Evolutionary conservation across 2,888 invertebrate species (phyloP), one percentile per base, ranked within the genome.

Genomic region (Aspidiotus rigidus): DNA sequence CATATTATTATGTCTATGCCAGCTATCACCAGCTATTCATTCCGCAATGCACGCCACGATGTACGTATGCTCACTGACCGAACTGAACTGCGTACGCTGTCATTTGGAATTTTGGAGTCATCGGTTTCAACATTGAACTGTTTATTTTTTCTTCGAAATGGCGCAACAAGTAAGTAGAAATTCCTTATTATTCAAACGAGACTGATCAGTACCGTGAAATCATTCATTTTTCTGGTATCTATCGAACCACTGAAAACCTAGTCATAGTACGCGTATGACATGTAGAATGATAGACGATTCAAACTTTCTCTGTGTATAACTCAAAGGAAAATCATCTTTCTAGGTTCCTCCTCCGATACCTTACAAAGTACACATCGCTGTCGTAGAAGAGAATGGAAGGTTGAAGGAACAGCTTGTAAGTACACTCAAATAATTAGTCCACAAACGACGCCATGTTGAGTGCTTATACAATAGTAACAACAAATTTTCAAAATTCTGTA

Each of bases 241-340:
- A 49, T 49, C 49, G 49, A 49, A 49, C 49, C 49, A 49, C n/a
- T 49, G 49, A 49, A 49, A 49, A 49, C 49, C 49, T 49, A 49
- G 49, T 49, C 49, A 49, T 49, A 49, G 49, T 49, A n/a, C n/a
- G n/a, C n/a, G n/a, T n/a, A 49, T 49, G 49, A 49, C 49, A 49
- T 49, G 49, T 49, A 49, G 49, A 13, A 49, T 49, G 49, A 49
- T 49, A 49, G 6, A 49, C 49, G 49, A 49, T 49, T 49, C 49
- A 49, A 49, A 49, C 49, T 49, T 49, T 49, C 49, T 49, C 49
- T 49, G 49, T 49, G 49, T 49, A 49, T 49, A 49, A 49, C 49
- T 49, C 49, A 49, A 49, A 49, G 49, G 49, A 49, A 49, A 49
- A 49, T 49, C 49, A 49, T 49, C 10, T 49, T 49, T 49, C 49